Evolutionary conservation across 2,797 vertebrate species (phyloP).

Genomic region (Chelon labrosus): DNA sequence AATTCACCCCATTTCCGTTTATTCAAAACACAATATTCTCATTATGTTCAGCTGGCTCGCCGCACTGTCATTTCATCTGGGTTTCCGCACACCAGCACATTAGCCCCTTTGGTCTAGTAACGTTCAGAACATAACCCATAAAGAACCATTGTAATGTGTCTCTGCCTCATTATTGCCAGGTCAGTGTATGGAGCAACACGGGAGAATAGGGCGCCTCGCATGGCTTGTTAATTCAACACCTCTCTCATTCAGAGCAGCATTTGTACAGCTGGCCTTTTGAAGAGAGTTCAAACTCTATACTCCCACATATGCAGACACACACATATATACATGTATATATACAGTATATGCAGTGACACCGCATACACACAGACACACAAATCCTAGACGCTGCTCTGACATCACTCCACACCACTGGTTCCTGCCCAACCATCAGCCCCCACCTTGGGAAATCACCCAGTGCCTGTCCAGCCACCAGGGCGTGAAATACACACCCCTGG

Average conservation of each 20-base stretch:
- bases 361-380: slow-evolving; percentile 45
- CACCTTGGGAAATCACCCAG: slow-evolving; percentile 82
- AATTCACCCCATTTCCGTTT: slow-evolving; percentile 65
- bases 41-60: slow-evolving; percentile 63
- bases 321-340: slow-evolving; percentile 17
- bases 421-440: slow-evolving; percentile 71
- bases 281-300: slow-evolving; percentile 62
- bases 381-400: slow-evolving; percentile 61
- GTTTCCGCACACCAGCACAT: slow-evolving; percentile 62
- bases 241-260: slow-evolving; percentile 70
- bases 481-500: slow-evolving; percentile 79
- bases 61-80: slow-evolving; percentile 70
- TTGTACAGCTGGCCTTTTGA: slow-evolving; percentile 80
- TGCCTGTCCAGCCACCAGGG: slow-evolving; percentile 76
- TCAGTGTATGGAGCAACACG: slow-evolving; percentile 62
- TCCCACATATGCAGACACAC: slow-evolving; percentile 60
- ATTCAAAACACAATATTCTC: slow-evolving; percentile 76
- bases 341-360: slow-evolving; percentile 39
- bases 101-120: slow-evolving; percentile 74
- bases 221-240: slow-evolving; percentile 82
- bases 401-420: slow-evolving; percentile 78
- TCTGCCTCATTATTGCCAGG: slow-evolving; percentile 77
- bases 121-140: slow-evolving; percentile 74
- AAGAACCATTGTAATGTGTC: slow-evolving; percentile 73
- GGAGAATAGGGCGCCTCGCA: slow-evolving; percentile 60